A percentile compares a stretch with the other conserved stretches of the same genome.
Evolutionary conservation across 2,113 vertebrate genomes (phyloP).

Genomic region (Stigmatopora argus): DNA sequence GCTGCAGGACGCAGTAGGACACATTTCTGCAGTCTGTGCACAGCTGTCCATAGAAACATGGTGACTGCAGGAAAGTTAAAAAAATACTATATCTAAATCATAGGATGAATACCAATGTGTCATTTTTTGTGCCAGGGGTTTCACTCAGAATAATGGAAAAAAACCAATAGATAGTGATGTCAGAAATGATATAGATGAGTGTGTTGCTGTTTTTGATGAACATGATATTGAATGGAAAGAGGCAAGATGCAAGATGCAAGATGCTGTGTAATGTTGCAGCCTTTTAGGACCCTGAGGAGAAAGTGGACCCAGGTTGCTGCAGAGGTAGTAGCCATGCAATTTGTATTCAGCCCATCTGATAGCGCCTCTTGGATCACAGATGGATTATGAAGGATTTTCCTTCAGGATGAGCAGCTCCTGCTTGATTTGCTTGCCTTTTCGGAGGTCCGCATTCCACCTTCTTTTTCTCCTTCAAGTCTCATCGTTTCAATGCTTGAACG

Average conservation of each 20-base stretch:
- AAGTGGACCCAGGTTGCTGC: constrained; percentile 63
- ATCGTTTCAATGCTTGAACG: constrained; percentile 35
- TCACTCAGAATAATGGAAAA: constrained; percentile 5
- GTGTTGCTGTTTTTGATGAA: no score
- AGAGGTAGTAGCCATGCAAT: constrained; percentile 68
- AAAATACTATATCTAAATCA: background rate
- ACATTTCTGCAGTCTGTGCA: constrained; percentile 43
- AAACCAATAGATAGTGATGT: no score
- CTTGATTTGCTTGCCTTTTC: constrained; percentile 34
- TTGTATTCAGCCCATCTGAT: constrained; percentile 68
- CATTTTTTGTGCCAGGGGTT: background rate
- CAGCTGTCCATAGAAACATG: constrained; percentile 11
- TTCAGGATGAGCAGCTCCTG: constrained; percentile 44
- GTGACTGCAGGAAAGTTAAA: background rate
- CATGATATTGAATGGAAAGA: background rate
- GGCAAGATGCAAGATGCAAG: background rate
- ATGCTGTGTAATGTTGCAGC: constrained; percentile 27
- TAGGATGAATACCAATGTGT: background rate
- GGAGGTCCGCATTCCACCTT: constrained; percentile 25
- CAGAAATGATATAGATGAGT: no score
- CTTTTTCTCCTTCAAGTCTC: constrained; percentile 21
- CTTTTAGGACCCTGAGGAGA: constrained; percentile 71
- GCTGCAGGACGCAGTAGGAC: constrained; percentile 54
- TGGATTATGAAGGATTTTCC: constrained; percentile 67
- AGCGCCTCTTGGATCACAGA: constrained; percentile 62